Evolutionary conservation across 2,888 invertebrate genomes (phyloP), one percentile per base, ranked within the genome.

Genomic region (Lobophora halterata): DNA sequence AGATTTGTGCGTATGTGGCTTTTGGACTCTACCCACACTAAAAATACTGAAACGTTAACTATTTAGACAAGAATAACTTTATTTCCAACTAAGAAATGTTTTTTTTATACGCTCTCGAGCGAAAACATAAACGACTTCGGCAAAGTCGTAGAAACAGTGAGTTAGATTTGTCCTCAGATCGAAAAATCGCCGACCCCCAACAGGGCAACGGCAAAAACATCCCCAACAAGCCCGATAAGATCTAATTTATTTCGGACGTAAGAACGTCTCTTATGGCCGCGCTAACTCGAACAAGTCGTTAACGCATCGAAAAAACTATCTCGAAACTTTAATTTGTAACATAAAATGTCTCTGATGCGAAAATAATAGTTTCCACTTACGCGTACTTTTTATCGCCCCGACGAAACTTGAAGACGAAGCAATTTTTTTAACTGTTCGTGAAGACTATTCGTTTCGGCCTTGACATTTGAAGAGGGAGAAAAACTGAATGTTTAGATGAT

Each of bases 271-370:
- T 63, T 58, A 58, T 56, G 51, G 49, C 56, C 41, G 50, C 43
- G 51, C 52, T 52, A 59, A 60, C 55, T 60, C 52, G 52, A 58
- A 61, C 58, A 63, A 59, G 61, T 66, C 66, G 62, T 68, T 70
- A 68, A 58, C 58, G 52, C 35, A 39, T 54, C 49, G 51, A 57
- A 65, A 65, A 62, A 65, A 55, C 57, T 60, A 45, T 43, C 40
- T 41, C 45, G 45, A 51, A 62, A 64, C 58, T 69, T 65, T 62
- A 64, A 65, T 65, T 65, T 62, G 52, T 55, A 56, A 57, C 60
- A 60, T 55, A 62, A 61, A 65, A 56, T 54, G 58, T 59, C 42
- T 49, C 42, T 57, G 55, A 58, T 60, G 61, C 52, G 57, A 59
- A 60, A 60, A 61, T 55, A 62, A 61, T 66, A 61, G 59, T 62